Base-by-base conservation (phyloP, 2,888 invertebrate species). In the Agrochola macilenta region DNA sequence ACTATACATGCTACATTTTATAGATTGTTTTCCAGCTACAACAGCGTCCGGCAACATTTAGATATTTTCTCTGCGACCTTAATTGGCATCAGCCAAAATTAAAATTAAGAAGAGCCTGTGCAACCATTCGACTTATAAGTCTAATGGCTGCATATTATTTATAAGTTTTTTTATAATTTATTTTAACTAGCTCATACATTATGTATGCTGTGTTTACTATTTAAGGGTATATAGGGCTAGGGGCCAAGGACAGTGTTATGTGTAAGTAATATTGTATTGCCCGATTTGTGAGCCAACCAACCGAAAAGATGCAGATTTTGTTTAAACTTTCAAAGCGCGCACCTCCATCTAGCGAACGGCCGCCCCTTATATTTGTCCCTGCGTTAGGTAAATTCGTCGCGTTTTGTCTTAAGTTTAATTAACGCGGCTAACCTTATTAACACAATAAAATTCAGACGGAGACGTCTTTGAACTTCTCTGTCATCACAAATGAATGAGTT, bases 321-420 rank as follows among this genome's bases (percentile, higher is more conserved):
- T n/a, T 43, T 1, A 30, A 39, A 71, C 17, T 52, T 20, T n/a
- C 17, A 73, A 78, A 83, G 35, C 65, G 0, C 60, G 74, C 86
- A 66, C 86, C 17, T 49, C 0, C 23, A 52, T 35, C 2, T 12
- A 8, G 46, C 71, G 77, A 23, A 61, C 74, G 61, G 8, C n/a
- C 20, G 17, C 64, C 43, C 43, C 72, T 57, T 63, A 69, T 58
- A 79, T 87, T 89, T 78, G 70, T 79, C 69, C 74, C 75, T 65
- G 69, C 69, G 69, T 87, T 84, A 75, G 75, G 66, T 82, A 83
- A 83, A 83, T 83, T 85, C 80, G 78, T 87, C 79, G 78, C 81
- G 70, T 84, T 88, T 78, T 81, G 83, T 80, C 86, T 89, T 76
- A 69, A 86, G 86, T 89, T 86, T 88, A 89, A 88, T 89, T 88